phyloP scores from a whole-genome alignment of 2,113 vertebrate species.

The Stegostoma tigrinum region DNA sequence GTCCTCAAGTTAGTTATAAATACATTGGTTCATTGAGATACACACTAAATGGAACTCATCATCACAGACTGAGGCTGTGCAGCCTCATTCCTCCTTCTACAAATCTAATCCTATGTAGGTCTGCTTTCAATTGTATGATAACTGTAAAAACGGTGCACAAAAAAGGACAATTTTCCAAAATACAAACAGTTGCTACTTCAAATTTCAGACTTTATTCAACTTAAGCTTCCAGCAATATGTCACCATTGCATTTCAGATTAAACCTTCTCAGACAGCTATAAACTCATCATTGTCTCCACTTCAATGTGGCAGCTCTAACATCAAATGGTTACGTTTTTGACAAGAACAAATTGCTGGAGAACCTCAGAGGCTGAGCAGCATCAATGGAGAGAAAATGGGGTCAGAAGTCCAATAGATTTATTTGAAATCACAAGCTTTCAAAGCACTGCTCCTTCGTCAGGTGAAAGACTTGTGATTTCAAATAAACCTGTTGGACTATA shows the following conservation, averaged over 20 bases:
- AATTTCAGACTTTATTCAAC: not conserved
- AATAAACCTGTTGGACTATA: no score
- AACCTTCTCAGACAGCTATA: not conserved
- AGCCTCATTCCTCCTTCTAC: not conserved
- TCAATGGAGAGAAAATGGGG: no score
- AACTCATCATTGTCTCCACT: not conserved
- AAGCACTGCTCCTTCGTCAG: no score
- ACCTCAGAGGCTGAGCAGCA: no score
- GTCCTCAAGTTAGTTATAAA: not conserved
- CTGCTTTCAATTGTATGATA: not conserved
- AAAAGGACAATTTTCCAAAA: not conserved
- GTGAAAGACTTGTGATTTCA: no score
- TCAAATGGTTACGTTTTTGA: no score
- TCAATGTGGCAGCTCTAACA: no score
- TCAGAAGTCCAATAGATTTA: no score
- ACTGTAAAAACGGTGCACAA: not conserved
- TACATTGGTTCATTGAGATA: not conserved
- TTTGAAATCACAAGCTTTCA: no score
- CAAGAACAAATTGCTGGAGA: no score
- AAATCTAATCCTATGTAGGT: not conserved
- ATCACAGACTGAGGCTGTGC: not conserved
- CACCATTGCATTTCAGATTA: not conserved
- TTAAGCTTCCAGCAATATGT: not conserved
- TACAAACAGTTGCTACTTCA: not conserved
- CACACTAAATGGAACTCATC: not conserved